A percentile compares a stretch with the other conserved stretches of the same genome.
phyloP scores from a whole-genome alignment of 2,888 invertebrate genomes.

The Antheraea assamensis region DNA sequence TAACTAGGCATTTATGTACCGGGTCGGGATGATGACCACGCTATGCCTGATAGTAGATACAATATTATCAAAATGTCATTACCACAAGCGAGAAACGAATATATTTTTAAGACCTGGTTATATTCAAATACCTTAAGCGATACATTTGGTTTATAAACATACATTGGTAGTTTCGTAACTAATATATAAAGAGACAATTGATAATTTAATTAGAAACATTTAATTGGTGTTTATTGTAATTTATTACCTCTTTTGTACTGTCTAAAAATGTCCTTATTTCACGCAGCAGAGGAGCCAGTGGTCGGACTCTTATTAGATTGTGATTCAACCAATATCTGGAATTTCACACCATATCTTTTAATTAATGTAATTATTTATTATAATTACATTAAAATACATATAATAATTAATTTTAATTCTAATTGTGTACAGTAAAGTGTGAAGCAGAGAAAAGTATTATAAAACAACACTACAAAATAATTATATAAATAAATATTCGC shows the following conservation, averaged over 20 bases:
- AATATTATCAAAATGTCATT: background rate
- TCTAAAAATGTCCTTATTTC: constrained; percentile 87
- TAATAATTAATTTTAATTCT: no score
- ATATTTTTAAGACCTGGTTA: no score
- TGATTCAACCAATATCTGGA: constrained; percentile 88
- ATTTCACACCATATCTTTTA: background rate
- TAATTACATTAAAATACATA: no score
- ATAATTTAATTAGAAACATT: no score
- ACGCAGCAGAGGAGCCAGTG: constrained; percentile 84
- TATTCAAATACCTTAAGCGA: no score
- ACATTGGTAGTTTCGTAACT: no score
- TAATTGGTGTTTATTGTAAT: background rate
- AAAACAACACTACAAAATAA: background rate
- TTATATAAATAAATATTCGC: background rate
- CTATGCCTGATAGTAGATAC: background rate
- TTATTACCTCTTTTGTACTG: constrained; percentile 83
- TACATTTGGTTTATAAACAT: no score
- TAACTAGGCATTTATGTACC: background rate
- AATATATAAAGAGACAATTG: no score
- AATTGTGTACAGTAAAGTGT: no score
- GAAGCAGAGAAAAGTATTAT: background rate
- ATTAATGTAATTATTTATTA: background rate
- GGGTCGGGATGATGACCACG: background rate
- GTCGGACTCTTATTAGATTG: constrained; percentile 86
- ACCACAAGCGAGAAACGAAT: no score